These are phyloP conservation scores for Ailurus styani DNA, from an alignment of 2,113 vertebrate genomes.

Conservation along the genomic window DNA sequence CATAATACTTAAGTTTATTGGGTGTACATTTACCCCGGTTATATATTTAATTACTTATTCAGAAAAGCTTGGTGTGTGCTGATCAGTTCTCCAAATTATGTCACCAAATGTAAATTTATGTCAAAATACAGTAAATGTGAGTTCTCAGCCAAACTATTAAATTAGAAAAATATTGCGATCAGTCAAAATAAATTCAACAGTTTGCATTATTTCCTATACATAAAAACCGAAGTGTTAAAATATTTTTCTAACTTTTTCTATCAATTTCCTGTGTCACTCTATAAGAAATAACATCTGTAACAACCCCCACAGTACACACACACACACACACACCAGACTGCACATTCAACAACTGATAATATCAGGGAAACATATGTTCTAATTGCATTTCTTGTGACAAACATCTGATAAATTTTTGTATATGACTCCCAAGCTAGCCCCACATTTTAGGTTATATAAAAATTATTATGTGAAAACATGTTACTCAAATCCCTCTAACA, in stretches of 20 bases:
- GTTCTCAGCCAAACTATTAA: constrained; percentile 33
- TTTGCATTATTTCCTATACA: constrained; percentile 46
- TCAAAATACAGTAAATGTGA: constrained; percentile 30
- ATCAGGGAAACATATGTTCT: not conserved
- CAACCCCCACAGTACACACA: not conserved
- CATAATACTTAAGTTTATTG: constrained; percentile 28
- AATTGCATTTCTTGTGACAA: not conserved
- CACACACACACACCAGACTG: not conserved
- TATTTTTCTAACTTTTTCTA: constrained; percentile 33
- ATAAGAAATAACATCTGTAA: not conserved
- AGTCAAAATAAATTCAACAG: constrained; percentile 18
- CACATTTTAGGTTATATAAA: not conserved
- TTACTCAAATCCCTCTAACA: not conserved
- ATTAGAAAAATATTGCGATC: constrained; percentile 37
- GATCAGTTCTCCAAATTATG: constrained; percentile 44
- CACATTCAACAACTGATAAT: not conserved
- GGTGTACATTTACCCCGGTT: not conserved
- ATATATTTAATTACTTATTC: constrained; percentile 53
- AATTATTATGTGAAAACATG: not conserved
- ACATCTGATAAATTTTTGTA: not conserved
- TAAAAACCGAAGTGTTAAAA: constrained; percentile 6
- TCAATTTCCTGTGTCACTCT: not conserved
- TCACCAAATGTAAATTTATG: constrained; percentile 42
- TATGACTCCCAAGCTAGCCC: not conserved
- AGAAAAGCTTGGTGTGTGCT: constrained; percentile 22